A percentile compares a stretch with the other conserved stretches of the same genome.
phyloP scores from a whole-genome alignment of 2,113 vertebrate genomes.

The Lepus timidus region DNA sequence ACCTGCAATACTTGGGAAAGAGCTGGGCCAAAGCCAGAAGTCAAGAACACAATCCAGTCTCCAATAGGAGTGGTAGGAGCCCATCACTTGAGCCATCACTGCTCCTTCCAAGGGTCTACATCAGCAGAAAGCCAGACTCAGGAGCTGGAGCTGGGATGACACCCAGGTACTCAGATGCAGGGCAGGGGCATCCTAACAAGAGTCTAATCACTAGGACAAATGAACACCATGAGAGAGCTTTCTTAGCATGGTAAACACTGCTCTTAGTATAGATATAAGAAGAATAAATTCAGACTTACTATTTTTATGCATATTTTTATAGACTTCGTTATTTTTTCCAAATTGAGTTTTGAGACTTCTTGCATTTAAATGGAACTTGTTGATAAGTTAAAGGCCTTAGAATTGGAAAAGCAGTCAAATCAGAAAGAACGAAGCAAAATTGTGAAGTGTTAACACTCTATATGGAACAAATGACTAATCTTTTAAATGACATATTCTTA shows the following conservation, averaged over 20 bases:
- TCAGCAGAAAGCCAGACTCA: too few relatives aligned
- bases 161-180: too few relatives aligned
- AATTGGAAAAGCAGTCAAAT: neutral
- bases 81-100: too few relatives aligned
- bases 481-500: constrained; percentile 18
- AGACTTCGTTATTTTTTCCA: neutral
- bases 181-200: too few relatives aligned
- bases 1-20: too few relatives aligned
- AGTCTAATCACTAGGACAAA: too few relatives aligned
- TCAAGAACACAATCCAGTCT: too few relatives aligned
- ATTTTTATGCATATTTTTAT: neutral
- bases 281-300: constrained; percentile 17
- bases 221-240: too few relatives aligned
- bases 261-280: neutral
- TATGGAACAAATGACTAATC: neutral
- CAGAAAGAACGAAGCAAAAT: neutral
- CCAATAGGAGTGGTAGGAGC: too few relatives aligned
- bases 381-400: constrained; percentile 22
- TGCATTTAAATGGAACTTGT: neutral
- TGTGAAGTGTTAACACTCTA: neutral
- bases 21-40: too few relatives aligned
- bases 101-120: too few relatives aligned
- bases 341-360: neutral
- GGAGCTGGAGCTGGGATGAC: too few relatives aligned
- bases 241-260: neutral